A percentile compares a stretch with the other conserved stretches of the same genome.
Evolutionary conservation across 64 coral and sea anemone genomes (phyloP).

Genomic region (Porites australiensis): DNA sequence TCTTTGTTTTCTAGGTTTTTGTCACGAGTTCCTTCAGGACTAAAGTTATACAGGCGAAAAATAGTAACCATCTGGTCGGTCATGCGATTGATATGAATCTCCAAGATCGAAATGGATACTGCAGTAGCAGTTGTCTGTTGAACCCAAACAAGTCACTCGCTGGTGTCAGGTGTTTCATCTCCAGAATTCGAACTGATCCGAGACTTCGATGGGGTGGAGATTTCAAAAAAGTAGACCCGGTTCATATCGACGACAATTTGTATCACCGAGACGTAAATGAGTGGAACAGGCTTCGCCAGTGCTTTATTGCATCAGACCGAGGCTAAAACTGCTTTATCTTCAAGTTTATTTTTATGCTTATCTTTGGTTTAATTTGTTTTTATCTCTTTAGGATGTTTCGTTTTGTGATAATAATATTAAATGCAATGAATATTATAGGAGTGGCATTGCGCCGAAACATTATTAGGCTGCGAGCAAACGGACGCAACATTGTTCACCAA

Average conservation of each 20-base stretch:
- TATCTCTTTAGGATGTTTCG: no score
- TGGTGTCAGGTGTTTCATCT: constrained; percentile 33
- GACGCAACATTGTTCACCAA: no score
- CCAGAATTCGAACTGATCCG: not conserved
- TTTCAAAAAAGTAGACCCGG: not conserved
- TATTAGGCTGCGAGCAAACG: no score
- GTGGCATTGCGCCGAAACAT: no score
- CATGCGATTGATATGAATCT: constrained; percentile 66
- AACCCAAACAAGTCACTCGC: not conserved
- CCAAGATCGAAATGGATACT: not conserved
- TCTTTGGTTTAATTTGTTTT: no score
- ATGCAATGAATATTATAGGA: no score
- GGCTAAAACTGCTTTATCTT: no score
- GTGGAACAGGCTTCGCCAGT: not conserved
- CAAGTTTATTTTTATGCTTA: no score
- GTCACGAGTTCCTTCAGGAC: no score
- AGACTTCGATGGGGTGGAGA: constrained; percentile 29
- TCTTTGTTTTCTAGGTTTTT: no score
- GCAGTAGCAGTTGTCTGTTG: not conserved
- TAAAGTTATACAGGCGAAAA: not conserved
- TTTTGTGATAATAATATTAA: no score
- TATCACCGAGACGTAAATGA: not conserved
- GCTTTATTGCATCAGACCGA: not conserved
- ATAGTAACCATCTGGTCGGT: constrained; percentile 37
- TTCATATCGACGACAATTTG: constrained; percentile 20